Evolutionary conservation across 2,797 vertebrate species (phyloP).

Genomic region (Phrynocephalus guinanensis): DNA sequence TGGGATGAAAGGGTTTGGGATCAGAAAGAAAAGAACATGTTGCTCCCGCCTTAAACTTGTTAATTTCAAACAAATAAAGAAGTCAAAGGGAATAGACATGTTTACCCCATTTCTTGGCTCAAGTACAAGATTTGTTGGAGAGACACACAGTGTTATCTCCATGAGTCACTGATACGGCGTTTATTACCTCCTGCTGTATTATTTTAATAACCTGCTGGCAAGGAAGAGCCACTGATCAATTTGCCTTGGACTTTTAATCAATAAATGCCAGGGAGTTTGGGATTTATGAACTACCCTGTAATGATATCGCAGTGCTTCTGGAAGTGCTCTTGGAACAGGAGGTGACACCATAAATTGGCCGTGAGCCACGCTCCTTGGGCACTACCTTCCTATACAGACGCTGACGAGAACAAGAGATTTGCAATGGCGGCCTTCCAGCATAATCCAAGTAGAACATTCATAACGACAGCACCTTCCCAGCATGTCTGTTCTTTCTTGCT

Average conservation of each 20-base stretch:
- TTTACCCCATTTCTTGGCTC: not conserved
- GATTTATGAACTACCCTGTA: conserved; percentile 60
- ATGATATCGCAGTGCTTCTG: conserved; percentile 40
- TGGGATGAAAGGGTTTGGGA: not conserved
- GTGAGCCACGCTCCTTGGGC: not conserved
- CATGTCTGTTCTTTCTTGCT: not conserved
- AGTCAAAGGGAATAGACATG: not conserved
- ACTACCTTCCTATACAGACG: not conserved
- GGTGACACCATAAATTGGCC: not conserved
- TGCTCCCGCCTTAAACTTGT: not conserved
- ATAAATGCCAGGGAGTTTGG: conserved; percentile 51
- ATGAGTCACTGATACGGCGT: conserved; percentile 23
- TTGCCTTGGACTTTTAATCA: conserved; percentile 48
- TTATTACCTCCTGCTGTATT: conserved; percentile 60
- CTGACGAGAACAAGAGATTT: not conserved
- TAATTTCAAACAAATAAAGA: not conserved
- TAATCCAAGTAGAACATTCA: not conserved
- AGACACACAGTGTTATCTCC: not conserved
- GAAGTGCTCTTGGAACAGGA: conserved; percentile 13
- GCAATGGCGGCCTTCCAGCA: too few relatives aligned
- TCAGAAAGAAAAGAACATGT: not conserved
- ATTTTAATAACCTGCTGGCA: conserved; percentile 59
- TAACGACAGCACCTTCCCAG: not conserved
- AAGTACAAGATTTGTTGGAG: not conserved
- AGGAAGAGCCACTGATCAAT: conserved; percentile 40